A percentile compares a stretch with the other conserved stretches of the same genome.
Conservation (phyloP, 1,140 invertebrate species). For the Sitobion miscanthi region DNA sequence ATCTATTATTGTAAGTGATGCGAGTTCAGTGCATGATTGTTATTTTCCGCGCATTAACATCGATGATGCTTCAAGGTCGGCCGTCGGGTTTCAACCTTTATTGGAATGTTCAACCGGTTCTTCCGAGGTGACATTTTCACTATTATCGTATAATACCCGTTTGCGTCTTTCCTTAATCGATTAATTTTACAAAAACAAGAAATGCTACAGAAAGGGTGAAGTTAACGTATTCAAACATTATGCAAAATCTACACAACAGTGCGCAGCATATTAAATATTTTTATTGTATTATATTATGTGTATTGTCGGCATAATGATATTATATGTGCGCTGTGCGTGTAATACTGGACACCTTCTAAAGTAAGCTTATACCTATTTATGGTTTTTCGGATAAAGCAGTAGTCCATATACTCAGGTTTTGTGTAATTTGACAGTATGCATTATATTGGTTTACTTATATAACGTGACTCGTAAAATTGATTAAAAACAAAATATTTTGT, state of each 20-base stretch:
- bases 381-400: not conserved
- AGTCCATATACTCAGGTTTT: not conserved
- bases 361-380: not conserved
- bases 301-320: not conserved
- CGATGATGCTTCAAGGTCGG: constrained; percentile 42
- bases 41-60: constrained; percentile 33
- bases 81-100: constrained; percentile 51
- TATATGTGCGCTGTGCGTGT: too few species aligned
- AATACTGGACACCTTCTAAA: not conserved
- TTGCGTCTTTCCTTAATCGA: constrained; percentile 47
- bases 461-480: not conserved
- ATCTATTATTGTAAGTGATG: not conserved
- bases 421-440: not conserved
- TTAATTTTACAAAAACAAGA: constrained; percentile 44
- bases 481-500: not conserved
- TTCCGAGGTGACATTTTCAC: constrained; percentile 55
- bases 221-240: constrained; percentile 6
- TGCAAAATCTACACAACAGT: not conserved
- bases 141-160: constrained; percentile 44
- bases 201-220: constrained; percentile 9
- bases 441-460: not conserved
- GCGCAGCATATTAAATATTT: not conserved
- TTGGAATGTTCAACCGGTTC: constrained; percentile 55
- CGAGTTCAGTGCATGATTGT: constrained; percentile 25
- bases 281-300: not conserved